Base-by-base conservation (phyloP, 1,140 invertebrate genomes). In the Zaprionus capensis region DNA sequence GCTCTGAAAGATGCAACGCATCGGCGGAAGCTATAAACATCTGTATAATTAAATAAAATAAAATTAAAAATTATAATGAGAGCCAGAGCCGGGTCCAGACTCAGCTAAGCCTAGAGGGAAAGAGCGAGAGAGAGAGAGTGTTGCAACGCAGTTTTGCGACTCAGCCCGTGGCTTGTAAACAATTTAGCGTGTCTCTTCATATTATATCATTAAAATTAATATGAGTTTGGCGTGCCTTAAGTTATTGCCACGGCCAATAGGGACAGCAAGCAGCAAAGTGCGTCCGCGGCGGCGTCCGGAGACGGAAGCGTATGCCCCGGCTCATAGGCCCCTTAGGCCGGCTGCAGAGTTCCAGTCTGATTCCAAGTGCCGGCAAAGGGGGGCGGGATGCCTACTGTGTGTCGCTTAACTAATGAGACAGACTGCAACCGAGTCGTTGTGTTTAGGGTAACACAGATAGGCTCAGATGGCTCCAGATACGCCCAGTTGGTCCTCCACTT, bases 171-270 rank as follows among this genome's bases (percentile, higher is more conserved):
- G 71, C 81, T 81, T 82, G 85, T 82, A 88, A 88, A 88, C 85
- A 85, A 90, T 88, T 88, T 88, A 88, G 85, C 85, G 81, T 88
- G 85, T 85, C 85, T 88, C 81, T 64, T 78, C 86, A 76, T 88
- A 88, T 88, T 88, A 88, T 88, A 88, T 88, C 85, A 88, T 88
- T 88, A 88, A 90, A 85, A 90, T 88, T 88, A 88, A 88, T 88
- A 90, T 75, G 85, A 84, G 72, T 85, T 84, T 88, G 64, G 85
- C 85, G 85, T 88, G 85, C 78, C 69, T 57, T 67, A 76, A 84
- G 85, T 76, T 84, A 71, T 65, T 71, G 73, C 74, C 14, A 55
- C 26, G 24, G n/a, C 66, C 6, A 58, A 14, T 44, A 28, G 46
- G 31, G 15, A 34, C 4, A 49, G 61, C 61, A 17, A 49, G 61